These are phyloP conservation scores for Lates japonicus DNA, from an alignment of 2,797 vertebrate genomes.

Conservation along the genomic window DNA sequence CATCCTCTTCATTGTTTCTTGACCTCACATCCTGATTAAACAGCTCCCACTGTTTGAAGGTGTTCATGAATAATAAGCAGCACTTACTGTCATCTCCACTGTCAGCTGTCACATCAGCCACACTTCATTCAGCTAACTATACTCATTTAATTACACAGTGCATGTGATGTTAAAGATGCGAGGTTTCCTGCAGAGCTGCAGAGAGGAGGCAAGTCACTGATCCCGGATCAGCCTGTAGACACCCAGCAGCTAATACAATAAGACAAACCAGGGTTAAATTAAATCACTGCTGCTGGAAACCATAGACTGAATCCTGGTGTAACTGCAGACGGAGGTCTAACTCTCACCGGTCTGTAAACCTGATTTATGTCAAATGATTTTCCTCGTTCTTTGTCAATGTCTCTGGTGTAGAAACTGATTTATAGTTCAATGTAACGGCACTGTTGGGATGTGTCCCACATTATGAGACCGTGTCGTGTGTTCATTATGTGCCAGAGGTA, in stretches of 20 bases:
- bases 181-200: slow-evolving; percentile 14
- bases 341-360: neutral
- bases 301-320: neutral
- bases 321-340: too few relatives aligned
- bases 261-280: neutral
- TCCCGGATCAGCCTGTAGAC: neutral
- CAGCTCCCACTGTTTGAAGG: neutral
- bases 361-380: neutral
- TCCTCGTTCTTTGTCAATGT: neutral
- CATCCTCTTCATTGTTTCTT: too few relatives aligned
- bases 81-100: neutral
- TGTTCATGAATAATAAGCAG: neutral
- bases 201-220: neutral
- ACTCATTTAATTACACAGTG: slow-evolving; percentile 24
- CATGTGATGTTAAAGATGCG: neutral
- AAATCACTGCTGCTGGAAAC: neutral
- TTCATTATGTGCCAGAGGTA: slow-evolving; percentile 13
- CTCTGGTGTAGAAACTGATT: slow-evolving; percentile 3
- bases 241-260: neutral
- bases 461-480: slow-evolving; percentile 20
- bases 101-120: slow-evolving; percentile 13
- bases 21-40: too few relatives aligned
- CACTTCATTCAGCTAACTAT: neutral
- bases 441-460: slow-evolving; percentile 39
- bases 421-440: neutral